These are phyloP conservation scores for Spisula solida DNA, from an alignment of 2,888 invertebrate genomes.

Conservation along the genomic window DNA sequence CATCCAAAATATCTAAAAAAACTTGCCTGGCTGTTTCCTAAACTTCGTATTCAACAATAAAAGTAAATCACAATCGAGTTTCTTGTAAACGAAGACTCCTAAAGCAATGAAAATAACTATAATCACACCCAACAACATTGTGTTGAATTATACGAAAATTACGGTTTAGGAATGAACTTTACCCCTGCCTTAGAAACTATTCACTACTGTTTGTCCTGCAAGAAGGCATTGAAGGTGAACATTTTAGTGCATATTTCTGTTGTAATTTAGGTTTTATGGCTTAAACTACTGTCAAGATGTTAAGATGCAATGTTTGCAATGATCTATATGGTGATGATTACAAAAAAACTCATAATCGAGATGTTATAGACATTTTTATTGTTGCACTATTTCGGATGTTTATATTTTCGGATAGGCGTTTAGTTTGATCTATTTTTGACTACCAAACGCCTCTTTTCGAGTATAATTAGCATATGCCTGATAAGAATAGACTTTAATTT, in stretches of 20 bases:
- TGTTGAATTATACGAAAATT: background rate
- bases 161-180: background rate
- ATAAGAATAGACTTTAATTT: too few relatives aligned
- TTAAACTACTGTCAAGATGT: background rate
- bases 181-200: background rate
- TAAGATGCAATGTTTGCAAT: background rate
- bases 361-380: background rate
- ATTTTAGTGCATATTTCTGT: too few relatives aligned
- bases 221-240: too few relatives aligned
- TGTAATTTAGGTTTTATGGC: background rate
- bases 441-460: too few relatives aligned
- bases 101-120: background rate
- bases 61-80: slow-evolving; percentile 68
- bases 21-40: slow-evolving; percentile 68
- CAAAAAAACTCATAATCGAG: background rate
- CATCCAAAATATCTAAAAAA: background rate
- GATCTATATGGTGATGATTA: background rate
- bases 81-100: background rate
- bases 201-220: background rate
- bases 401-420: background rate
- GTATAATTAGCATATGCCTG: too few relatives aligned
- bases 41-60: slow-evolving; percentile 63
- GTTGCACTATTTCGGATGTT: background rate
- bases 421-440: background rate
- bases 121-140: slow-evolving; percentile 17